phyloP scores from a whole-genome alignment of 2,888 invertebrate species.

The Conomelus anceps region DNA sequence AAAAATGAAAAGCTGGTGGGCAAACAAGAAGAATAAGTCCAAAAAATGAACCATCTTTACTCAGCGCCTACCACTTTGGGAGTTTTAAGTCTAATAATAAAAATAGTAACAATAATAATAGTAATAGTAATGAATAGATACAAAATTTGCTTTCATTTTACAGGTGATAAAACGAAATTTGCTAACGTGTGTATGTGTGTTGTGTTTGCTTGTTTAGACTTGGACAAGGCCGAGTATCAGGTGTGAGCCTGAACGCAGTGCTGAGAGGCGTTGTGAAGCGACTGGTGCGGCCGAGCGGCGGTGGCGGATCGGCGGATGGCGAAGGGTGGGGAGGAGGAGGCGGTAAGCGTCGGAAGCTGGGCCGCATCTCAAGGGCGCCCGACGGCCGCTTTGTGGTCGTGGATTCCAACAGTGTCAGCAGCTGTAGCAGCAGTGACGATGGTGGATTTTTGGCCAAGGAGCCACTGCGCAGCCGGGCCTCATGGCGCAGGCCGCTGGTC shows the following conservation, averaged over 20 bases:
- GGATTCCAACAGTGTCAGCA: constrained; percentile 50
- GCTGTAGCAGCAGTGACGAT: constrained; percentile 67
- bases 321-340: constrained; percentile 26
- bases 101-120: too few relatives aligned
- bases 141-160: too few relatives aligned
- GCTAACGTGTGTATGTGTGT: not conserved
- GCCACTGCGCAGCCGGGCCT: constrained; percentile 48
- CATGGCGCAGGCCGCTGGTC: constrained; percentile 58
- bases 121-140: too few relatives aligned
- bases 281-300: constrained; percentile 27
- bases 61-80: too few relatives aligned
- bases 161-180: not conserved
- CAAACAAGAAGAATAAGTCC: too few relatives aligned
- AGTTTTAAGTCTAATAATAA: too few relatives aligned
- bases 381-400: constrained; percentile 67
- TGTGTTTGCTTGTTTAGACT: constrained; percentile 53
- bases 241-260: constrained; percentile 55
- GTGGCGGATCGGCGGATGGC: constrained; percentile 17
- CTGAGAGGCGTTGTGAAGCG: constrained; percentile 35
- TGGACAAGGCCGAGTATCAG: constrained; percentile 92
- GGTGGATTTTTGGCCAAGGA: constrained; percentile 70
- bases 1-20: too few relatives aligned
- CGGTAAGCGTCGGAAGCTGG: constrained; percentile 42
- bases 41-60: too few relatives aligned
- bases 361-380: constrained; percentile 63